Base-by-base conservation (phyloP, 2,888 invertebrate species). In the Exephanes ischioxanthus region DNA sequence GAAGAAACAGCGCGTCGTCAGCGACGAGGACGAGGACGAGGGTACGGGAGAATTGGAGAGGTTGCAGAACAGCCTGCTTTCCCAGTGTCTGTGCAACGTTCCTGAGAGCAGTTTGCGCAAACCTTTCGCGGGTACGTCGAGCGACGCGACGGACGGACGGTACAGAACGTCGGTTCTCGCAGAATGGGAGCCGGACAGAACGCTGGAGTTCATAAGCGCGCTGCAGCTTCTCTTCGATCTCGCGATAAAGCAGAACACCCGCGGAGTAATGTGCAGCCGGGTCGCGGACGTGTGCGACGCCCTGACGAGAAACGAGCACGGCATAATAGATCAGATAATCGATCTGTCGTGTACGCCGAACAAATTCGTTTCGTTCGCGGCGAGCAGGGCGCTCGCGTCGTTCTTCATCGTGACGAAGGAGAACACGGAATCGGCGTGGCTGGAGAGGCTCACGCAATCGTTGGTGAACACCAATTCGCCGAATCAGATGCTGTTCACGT, bases 331-430 rank as follows among this genome's bases (percentile, higher is more conserved):
- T 89, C 97, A 98, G 94, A 96, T 98, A 79, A 96, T 98, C 77
- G 97, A 97, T 87, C 94, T 98, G 88, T 96, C 97, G 16, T 96
- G 97, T 90, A 97, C 97, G 90, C 95, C 96, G 85, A 97, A 97
- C 95, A 96, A 96, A 91, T 98, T 97, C 93, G 95, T 98, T 83
- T 97, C 97, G 91, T 97, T 97, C 94, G 95, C 97, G 85, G 97
- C 97, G 11, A 96, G 97, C 88, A 96, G 97, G 92, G 97, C 97
- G 22, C 94, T 98, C 78, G 97, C 97, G 73, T 97, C 97, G 88
- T 97, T 98, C 94, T 95, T 98, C 90, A 97, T 98, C 89, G 97
- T 98, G 75, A 97, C 97, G 33, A 97, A 97, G 94, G 97, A 97
- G 89, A 97, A 97, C 80, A 96, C 97, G 30, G 97, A 97, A 92